phyloP scores from a whole-genome alignment of 2,888 invertebrate species.

The Trichopoda pennipes region DNA sequence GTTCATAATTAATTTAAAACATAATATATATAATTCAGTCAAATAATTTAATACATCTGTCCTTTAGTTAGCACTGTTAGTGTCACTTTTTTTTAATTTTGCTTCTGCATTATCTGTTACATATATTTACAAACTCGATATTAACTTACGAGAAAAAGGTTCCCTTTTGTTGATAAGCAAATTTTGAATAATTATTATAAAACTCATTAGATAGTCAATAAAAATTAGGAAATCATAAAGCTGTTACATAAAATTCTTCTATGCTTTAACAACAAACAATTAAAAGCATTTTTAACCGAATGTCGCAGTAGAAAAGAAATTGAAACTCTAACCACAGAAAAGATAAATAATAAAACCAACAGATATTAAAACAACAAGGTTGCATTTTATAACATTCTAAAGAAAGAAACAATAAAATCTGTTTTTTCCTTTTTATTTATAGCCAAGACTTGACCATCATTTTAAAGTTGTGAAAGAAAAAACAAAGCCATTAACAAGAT shows the following conservation, averaged over 20 bases:
- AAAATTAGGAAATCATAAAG: neutral
- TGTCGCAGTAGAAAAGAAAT: neutral
- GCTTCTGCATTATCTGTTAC: no score
- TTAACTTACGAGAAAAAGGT: no score
- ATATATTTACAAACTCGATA: no score
- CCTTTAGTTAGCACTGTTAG: no score
- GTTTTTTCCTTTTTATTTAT: neutral
- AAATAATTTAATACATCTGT: no score
- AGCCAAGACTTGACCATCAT: conserved; percentile 16
- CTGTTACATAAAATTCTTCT: neutral
- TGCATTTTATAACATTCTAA: conserved; percentile 13
- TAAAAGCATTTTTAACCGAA: no score
- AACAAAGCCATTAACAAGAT: conserved; percentile 27
- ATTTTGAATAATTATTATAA: neutral
- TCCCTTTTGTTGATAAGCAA: no score
- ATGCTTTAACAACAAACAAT: no score
- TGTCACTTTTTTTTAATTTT: no score
- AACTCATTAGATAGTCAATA: neutral
- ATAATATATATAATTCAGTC: no score
- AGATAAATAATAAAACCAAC: neutral
- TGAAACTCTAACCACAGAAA: conserved; percentile 5
- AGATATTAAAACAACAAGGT: neutral
- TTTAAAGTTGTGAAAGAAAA: neutral
- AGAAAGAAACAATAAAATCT: conserved; percentile 1
- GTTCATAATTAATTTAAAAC: no score